These are phyloP conservation scores for Lucinisca nassula DNA, from an alignment of 2,888 invertebrate species.

Conservation along the genomic window DNA sequence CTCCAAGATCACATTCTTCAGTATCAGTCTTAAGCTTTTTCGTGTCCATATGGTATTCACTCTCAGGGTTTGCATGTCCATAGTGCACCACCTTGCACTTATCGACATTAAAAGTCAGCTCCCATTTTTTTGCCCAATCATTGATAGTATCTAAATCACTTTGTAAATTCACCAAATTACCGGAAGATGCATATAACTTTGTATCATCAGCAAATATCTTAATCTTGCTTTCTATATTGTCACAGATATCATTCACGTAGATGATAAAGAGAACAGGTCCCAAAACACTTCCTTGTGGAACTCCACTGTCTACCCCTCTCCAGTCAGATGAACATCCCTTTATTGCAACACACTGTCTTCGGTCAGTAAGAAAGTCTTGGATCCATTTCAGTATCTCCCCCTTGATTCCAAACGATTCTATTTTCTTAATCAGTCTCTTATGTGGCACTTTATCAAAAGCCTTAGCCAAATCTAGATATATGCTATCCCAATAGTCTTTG, in stretches of 20 bases:
- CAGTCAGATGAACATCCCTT: constrained; percentile 19
- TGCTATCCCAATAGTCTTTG: neutral
- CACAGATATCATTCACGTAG: constrained; percentile 14
- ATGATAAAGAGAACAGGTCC: constrained; percentile 13
- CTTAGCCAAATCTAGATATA: constrained; percentile 39
- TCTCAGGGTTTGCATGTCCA: constrained; percentile 16
- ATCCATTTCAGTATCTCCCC: constrained; percentile 15
- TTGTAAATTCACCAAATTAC: neutral
- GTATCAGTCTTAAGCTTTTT: neutral
- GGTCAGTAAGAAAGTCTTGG: neutral
- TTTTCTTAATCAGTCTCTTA: constrained; percentile 16
- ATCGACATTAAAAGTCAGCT: constrained; percentile 22
- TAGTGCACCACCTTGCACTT: constrained; percentile 36
- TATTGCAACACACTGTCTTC: constrained; percentile 9
- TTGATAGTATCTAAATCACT: neutral
- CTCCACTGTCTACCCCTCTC: neutral
- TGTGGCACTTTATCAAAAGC: constrained; percentile 34
- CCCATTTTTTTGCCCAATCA: constrained; percentile 18
- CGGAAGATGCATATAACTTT: neutral
- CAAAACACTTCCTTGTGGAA: constrained; percentile 17
- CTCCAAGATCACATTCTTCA: constrained; percentile 3
- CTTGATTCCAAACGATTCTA: constrained; percentile 20
- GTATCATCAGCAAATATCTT: constrained; percentile 29
- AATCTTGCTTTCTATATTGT: neutral
- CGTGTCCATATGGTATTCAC: constrained; percentile 24